Conservation (phyloP, 2,797 vertebrate genomes). For the Lacerta bilineata region DNA sequence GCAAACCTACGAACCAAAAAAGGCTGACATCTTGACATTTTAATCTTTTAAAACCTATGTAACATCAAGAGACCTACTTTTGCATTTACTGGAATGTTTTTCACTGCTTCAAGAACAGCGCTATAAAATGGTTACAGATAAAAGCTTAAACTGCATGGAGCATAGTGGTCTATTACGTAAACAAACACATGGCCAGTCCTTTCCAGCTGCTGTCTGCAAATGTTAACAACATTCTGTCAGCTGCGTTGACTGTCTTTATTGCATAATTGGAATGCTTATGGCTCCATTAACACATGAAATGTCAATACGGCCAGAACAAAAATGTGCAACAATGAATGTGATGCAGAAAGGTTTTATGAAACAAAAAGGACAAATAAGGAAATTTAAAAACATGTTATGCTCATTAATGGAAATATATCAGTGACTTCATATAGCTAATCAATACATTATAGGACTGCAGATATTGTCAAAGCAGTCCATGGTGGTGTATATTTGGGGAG, state of each 20-base stretch:
- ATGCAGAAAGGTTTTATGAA: conserved; percentile 58
- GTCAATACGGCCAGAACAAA: conserved; percentile 66
- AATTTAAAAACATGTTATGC: conserved; percentile 32
- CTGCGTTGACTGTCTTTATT: conserved; percentile 74
- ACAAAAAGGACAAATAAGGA: conserved; percentile 38
- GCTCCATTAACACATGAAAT: conserved; percentile 76
- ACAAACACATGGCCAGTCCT: conserved; percentile 74
- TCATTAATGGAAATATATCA: conserved; percentile 28
- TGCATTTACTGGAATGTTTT: conserved; percentile 64
- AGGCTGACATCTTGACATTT: conserved; percentile 57
- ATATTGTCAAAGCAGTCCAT: conserved; percentile 35
- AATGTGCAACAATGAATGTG: conserved; percentile 59
- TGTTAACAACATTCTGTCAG: conserved; percentile 76
- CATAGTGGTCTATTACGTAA: conserved; percentile 73
- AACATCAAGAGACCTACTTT: conserved; percentile 64
- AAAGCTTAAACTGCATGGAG: conserved; percentile 76
- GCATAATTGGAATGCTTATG: conserved; percentile 78
- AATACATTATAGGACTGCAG: neutral
- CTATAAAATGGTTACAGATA: conserved; percentile 68
- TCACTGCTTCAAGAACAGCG: conserved; percentile 49
- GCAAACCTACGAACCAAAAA: conserved; percentile 50
- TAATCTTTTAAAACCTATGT: conserved; percentile 70
- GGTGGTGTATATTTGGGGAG: neutral
- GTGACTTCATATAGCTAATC: neutral
- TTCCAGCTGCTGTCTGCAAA: conserved; percentile 77